Evolutionary conservation across 1,140 invertebrate species (phyloP), one percentile per base, ranked within the genome.

Genomic region (Leucophenga varia): DNA sequence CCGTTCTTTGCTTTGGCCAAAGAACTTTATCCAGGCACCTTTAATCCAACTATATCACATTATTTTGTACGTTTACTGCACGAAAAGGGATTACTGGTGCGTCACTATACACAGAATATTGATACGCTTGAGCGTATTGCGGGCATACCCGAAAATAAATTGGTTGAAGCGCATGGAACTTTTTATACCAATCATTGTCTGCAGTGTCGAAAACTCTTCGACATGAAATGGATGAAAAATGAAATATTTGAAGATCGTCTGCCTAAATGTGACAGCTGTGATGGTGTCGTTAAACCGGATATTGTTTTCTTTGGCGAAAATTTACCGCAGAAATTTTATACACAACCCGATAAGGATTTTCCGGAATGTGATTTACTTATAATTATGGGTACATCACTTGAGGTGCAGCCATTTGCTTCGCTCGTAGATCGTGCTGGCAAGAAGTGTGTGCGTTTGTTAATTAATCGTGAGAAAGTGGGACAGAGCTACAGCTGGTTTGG

Each of bases 331-430:
- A 81, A 84, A 43, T 96, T 94, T 76, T 85, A 87, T 57, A 60
- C 70, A 12, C 79, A 81, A 38, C 76, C 84, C 3, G 75, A 79
- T 14, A 72, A 82, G 52, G 95, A 98, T 78, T 93, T 97, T 70
- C 72, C 79, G 28, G 78, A 88, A 46, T 96, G 93, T 76, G 95
- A 98, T 78, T 78, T 97, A 45, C 80, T 98, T 5, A 92, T 98
- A 44, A 89, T 98, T 4, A 89, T 98, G 84, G 95, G 95, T 7
- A 97, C 95, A 2, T 97, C 93, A 14, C 80, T 98, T 38, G 86
- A 88, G 55, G 95, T 98, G 1, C 91, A 96, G 52, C 95, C 95
- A 1, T 97, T 98, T 81, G 92, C 93, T n/a, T 91, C 90, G 12
- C 79, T 97, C 5, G 79, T 91, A 49, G 84, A 90, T 61, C 84